Conservation (phyloP, 2,797 vertebrate species). For the Triplophysa bombifrons region DNA sequence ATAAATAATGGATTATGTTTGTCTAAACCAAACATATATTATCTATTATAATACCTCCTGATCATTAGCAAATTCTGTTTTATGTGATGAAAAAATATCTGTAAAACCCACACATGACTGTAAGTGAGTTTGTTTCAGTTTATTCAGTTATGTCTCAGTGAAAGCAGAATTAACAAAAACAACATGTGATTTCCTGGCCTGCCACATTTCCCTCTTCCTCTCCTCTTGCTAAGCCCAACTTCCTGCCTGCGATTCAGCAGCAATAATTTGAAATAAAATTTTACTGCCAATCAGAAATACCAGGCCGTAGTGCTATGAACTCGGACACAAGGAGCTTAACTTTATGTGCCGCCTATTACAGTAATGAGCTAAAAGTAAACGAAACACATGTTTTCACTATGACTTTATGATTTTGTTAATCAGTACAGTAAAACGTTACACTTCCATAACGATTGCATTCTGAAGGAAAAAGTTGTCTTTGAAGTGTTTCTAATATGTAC, state of each 20-base stretch:
- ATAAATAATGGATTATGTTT: too few species aligned
- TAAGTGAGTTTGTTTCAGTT: background rate
- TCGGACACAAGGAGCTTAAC: slow-evolving; percentile 20
- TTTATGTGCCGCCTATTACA: slow-evolving; percentile 34
- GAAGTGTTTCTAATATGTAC: background rate
- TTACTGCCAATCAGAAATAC: slow-evolving; percentile 51
- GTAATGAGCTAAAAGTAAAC: slow-evolving; percentile 41
- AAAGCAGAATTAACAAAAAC: slow-evolving; percentile 42
- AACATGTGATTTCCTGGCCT: slow-evolving; percentile 40
- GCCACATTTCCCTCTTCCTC: slow-evolving; percentile 25
- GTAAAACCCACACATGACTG: background rate
- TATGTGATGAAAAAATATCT: background rate
- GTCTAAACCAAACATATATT: too few species aligned
- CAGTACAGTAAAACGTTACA: slow-evolving; percentile 27
- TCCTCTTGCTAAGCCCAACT: slow-evolving; percentile 39
- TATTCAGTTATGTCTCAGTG: background rate
- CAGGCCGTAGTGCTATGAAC: slow-evolving; percentile 10
- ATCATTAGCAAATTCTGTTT: background rate
- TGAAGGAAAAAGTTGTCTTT: background rate
- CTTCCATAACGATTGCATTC: slow-evolving; percentile 29
- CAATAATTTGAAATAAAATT: slow-evolving; percentile 59
- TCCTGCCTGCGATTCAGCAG: slow-evolving; percentile 50
- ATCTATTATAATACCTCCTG: background rate
- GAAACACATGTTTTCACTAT: slow-evolving; percentile 54
- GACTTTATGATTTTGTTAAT: slow-evolving; percentile 44